Evolutionary conservation across 2,888 invertebrate species (phyloP).

Genomic region (Liposcelis brunnea): DNA sequence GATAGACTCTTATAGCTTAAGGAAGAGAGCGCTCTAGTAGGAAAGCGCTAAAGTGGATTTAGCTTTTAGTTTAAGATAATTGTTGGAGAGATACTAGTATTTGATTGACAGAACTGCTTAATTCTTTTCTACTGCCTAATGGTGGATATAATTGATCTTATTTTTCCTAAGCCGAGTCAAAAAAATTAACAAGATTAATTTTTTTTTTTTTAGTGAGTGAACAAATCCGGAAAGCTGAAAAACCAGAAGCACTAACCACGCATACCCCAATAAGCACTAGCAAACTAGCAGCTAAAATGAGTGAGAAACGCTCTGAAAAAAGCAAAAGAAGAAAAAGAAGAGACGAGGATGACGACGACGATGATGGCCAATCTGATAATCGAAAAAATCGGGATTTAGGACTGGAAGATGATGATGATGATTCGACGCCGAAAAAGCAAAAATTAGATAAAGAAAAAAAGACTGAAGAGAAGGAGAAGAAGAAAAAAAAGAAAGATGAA

Average conservation of each 20-base stretch:
- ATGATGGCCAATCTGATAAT: not conserved
- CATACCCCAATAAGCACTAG: conserved; percentile 9
- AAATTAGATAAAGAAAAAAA: not conserved
- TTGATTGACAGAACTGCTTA: no score
- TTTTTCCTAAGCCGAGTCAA: not conserved
- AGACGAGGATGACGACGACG: not conserved
- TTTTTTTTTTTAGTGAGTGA: conserved; percentile 4
- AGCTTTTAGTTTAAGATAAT: no score
- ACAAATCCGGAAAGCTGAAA: conserved; percentile 1
- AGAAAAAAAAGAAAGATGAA: conserved; percentile 22
- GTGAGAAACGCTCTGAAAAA: not conserved
- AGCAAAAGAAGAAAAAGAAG: not conserved
- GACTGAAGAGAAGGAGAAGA: conserved; percentile 17
- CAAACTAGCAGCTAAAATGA: conserved; percentile 10
- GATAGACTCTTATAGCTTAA: no score
- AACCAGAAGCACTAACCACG: not conserved
- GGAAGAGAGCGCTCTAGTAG: no score
- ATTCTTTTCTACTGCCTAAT: no score
- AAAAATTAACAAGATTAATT: not conserved
- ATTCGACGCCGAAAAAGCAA: not conserved
- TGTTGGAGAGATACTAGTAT: no score
- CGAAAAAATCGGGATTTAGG: not conserved
- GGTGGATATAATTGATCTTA: no score
- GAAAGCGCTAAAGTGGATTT: no score
- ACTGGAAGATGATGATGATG: conserved; percentile 3